Base-by-base conservation (phyloP, 2,797 vertebrate genomes). In the Uromys caudimaculatus region DNA sequence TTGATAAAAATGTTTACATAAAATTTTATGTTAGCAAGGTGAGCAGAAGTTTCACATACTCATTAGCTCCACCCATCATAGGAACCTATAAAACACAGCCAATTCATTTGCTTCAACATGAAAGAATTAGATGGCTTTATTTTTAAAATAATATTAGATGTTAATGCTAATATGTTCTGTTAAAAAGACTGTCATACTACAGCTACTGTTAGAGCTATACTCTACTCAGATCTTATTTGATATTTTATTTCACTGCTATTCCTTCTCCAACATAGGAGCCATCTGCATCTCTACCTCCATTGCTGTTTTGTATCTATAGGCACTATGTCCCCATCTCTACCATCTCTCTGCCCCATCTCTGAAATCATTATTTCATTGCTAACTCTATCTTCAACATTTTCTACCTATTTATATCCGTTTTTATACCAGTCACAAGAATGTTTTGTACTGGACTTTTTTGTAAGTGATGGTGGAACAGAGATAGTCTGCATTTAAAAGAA, bases 31-130 rank as follows among this genome's bases (percentile, higher is more conserved):
- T 6, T 4, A 29, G 2, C 2, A 23, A 32, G 3, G 2, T 13
- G 16, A 38, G 32, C 38, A 88, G 41, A 62, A 69, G 2, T 24
- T n/a, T 6, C 16, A 44, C 4, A 12, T 14, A 38, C 13, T 56
- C 21, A 50, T 62, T 4, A 29, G 6, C 29, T 58, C 35, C 5
- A 47, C 2, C 3, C n/a, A 52, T 19, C 23, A 76, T 44, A 3
- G 23, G 1, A 10, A 27, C 23, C 2, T 24, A 0, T 27, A 88
- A 67, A 32, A 6, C 23, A 75, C 0, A 38, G 3, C 0, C 13
- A 41, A n/a, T 56, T 56, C 8, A 44, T 29, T 90, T 79, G 12
- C 35, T 41, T 32, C 17, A 32, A 91, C 73, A 54, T 76, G 5
- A 73, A 76, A 32, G 10, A 82, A 52, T 21, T 23, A 1, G 54